Evolutionary conservation across 2,797 vertebrate species (phyloP).

Genomic region (Micropoecilia bifurca): DNA sequence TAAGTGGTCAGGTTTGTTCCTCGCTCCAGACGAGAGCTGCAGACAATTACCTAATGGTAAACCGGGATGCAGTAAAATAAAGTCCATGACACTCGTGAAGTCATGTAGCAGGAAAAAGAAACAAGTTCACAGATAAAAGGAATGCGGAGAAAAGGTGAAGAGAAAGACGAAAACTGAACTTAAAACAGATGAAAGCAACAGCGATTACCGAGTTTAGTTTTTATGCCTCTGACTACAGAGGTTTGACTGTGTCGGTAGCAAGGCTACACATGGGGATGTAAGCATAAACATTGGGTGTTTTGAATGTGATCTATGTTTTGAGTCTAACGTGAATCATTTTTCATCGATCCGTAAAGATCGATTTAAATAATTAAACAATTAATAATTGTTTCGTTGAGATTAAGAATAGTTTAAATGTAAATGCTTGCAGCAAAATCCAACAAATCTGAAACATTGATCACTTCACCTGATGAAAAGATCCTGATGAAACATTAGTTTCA

Average conservation of each 20-base stretch:
- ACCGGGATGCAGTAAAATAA: slow-evolving; percentile 58
- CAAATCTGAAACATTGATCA: no score
- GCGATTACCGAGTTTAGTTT: slow-evolving; percentile 30
- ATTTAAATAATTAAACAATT: neutral
- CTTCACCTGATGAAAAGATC: no score
- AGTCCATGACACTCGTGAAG: slow-evolving; percentile 61
- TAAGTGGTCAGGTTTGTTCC: slow-evolving; percentile 72
- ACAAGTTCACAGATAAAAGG: slow-evolving; percentile 60
- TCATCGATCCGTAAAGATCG: neutral
- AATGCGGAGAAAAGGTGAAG: slow-evolving; percentile 49
- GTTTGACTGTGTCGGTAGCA: slow-evolving; percentile 2
- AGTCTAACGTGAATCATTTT: neutral
- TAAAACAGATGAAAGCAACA: slow-evolving; percentile 14
- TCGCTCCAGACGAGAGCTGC: slow-evolving; percentile 50
- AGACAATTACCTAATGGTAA: slow-evolving; percentile 69
- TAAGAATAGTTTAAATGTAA: no score
- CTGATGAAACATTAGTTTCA: no score
- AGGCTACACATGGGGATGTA: neutral
- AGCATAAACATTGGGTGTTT: neutral
- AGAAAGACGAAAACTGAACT: slow-evolving; percentile 11
- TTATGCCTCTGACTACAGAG: slow-evolving; percentile 1
- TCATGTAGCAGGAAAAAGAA: slow-evolving; percentile 66
- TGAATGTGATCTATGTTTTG: neutral
- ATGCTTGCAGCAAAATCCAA: no score
- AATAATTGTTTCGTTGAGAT: no score